Evolutionary conservation across 2,113 vertebrate genomes (phyloP), one percentile per base, ranked within the genome.

Genomic region (Albula goreensis): DNA sequence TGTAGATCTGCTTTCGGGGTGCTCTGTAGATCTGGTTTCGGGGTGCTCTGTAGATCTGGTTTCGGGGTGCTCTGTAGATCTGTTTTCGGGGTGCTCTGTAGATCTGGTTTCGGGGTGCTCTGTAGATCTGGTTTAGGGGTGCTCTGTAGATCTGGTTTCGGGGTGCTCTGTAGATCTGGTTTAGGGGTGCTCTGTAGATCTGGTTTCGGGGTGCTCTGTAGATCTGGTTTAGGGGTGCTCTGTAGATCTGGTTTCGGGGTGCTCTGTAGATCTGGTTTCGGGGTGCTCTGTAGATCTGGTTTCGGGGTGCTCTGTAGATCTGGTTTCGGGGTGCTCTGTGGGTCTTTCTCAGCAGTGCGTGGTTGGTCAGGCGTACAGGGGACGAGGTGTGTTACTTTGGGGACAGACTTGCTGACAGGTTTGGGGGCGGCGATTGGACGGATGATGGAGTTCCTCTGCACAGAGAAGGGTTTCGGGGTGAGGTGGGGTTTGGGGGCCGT

Each of bases 401-500:
- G 5, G 25, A 50, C 22, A 51, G 63, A 15, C 9, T 2, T 74
- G 48, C 17, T 8, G 4, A 0, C 0, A 82, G 48, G 89, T 89
- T 93, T 60, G 90, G 89, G 94, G 53, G 93, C 90, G 4, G 88
- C 22, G 83, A 95, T 94, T 70, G 93, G 90, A 79, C 89, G 93
- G 78, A 94, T 87, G 66, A 77, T 52, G 63, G 86, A 82, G 25
- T 89, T 93, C 50, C 89, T 93, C 78, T 95, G 91, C 70, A 93
- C 78, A 31, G 92, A 89, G 88, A 95, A 95, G 22, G 95, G 94
- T 87, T 94, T 95, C 22, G 95, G 92, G 80, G 92, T 49, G 11
- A 95, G 89, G 22, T 51, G 89, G 50, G 95, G 93, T 88, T 95
- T 95, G 12, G 92, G 88, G 48, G 63, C 80, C n/a, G 91, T 50